Evolutionary conservation across 1,140 invertebrate genomes (phyloP), one percentile per base, ranked within the genome.

Genomic region (Bombus pascuorum): DNA sequence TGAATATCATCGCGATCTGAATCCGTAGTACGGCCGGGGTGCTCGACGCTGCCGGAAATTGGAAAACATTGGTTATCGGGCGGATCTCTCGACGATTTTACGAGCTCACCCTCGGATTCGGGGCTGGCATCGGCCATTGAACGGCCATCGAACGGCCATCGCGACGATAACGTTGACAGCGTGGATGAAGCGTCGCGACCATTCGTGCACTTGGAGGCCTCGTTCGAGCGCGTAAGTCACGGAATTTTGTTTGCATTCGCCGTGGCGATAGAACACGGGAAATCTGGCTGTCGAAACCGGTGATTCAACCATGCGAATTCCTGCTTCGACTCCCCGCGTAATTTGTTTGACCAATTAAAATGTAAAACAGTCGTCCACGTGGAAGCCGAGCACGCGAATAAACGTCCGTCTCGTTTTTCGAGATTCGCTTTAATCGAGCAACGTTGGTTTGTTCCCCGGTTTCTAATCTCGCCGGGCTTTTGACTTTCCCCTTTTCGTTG

Each of bases 41-140:
- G 83, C 89, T 84, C 70, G 81, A 83, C 86, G 47, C 59, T 66
- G 47, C 47, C 89, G 90, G 90, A 91, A 91, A 91, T 91, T 91
- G 90, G 89, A 90, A 91, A 91, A 91, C 90, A 88, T 86, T 91
- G 90, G 73, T 90, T 91, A 91, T 91, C 90, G 89, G 65, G 53
- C 73, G 89, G 74, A 90, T 90, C 89, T 87, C 86, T 72, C 62
- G 73, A 62, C 76, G 86, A 91, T 90, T 91, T 91, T 91, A 90
- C 89, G 90, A 90, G 88, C 74, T 77, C 62, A 12, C 3, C 81
- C 34, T 53, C n/a, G 76, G 83, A 62, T 44, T 53, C 74, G 15
- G 15, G 68, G 74, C 15, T 32, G n/a, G 32, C 25, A 62, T 34
- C 39, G 44, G 44, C 72, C 32, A 34, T 66, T 53, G 59, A 65